phyloP scores from a whole-genome alignment of 2,797 vertebrate species.

The Merluccius polli region DNA sequence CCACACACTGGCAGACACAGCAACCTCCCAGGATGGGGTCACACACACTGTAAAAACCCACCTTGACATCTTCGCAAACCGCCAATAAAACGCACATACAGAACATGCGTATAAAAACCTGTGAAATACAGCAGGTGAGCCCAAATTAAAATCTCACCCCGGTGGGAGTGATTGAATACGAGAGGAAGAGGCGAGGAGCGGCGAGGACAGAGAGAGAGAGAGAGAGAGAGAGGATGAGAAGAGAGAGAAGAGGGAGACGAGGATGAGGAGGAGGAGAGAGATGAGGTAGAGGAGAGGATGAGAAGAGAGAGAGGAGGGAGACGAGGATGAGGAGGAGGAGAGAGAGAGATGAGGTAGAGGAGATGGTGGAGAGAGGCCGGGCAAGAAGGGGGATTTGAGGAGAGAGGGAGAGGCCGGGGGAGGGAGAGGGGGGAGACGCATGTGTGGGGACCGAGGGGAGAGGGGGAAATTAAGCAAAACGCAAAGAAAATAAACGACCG shows the following conservation, averaged over 20 bases:
- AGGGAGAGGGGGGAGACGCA: no score
- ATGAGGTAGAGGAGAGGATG: no score
- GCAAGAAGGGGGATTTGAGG: background rate
- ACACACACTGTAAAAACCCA: slow-evolving; percentile 48
- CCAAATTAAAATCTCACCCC: slow-evolving; percentile 43
- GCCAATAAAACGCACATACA: slow-evolving; percentile 53
- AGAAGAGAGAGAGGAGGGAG: background rate
- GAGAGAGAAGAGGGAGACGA: no score
- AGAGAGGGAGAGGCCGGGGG: background rate
- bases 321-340: background rate
- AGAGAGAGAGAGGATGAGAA: background rate
- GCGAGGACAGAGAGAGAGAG: background rate
- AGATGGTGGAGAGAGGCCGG: background rate
- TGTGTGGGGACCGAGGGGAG: background rate
- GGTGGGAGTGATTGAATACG: slow-evolving; percentile 31
- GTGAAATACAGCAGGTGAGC: slow-evolving; percentile 49
- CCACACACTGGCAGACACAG: background rate
- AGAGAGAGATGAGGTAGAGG: background rate
- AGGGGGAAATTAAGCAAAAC: background rate
- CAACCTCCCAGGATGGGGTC: slow-evolving; percentile 33
- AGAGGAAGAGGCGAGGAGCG: background rate
- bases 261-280: background rate
- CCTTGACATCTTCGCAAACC: slow-evolving; percentile 51
- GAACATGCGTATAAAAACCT: slow-evolving; percentile 42
- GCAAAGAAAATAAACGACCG: background rate